These are phyloP conservation scores for Phalacrocorax aristotelis DNA, from an alignment of 2,113 vertebrate species.

Conservation along the genomic window DNA sequence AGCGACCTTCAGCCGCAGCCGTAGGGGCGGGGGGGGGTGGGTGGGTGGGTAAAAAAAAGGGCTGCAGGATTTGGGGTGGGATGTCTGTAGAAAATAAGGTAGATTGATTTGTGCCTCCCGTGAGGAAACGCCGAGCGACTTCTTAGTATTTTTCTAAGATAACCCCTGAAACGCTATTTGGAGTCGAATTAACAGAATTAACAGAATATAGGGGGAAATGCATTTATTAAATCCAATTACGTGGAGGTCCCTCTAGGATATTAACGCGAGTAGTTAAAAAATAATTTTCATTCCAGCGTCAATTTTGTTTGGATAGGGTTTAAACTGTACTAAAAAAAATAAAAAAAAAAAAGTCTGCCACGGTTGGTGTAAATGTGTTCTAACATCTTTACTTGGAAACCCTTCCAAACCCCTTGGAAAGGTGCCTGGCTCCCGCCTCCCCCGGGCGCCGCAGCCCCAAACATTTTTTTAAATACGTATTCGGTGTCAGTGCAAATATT, in stretches of 20 bases:
- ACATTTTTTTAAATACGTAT: too few relatives aligned
- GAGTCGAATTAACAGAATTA: constrained; percentile 61
- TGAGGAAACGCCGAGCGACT: not conserved
- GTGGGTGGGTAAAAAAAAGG: not conserved
- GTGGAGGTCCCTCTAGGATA: constrained; percentile 48
- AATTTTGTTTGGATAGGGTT: not conserved
- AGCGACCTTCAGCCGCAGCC: constrained; percentile 47
- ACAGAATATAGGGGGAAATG: constrained; percentile 23
- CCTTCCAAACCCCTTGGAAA: not conserved
- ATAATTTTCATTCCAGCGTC: constrained; percentile 28
- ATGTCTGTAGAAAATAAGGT: not conserved
- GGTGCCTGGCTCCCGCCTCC: not conserved
- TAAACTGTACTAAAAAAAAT: not conserved
- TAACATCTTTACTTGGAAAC: not conserved
- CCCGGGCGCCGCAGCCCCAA: not conserved
- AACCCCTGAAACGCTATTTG: constrained; percentile 58
- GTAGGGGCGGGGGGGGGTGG: not conserved
- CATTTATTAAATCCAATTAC: constrained; percentile 72
- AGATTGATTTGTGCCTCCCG: constrained; percentile 23
- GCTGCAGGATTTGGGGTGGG: not conserved
- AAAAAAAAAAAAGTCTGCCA: not conserved
- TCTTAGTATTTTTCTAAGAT: constrained; percentile 10
- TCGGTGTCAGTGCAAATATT: not conserved
- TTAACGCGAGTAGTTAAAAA: constrained; percentile 45
- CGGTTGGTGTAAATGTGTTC: not conserved